Conservation (phyloP, 2,113 vertebrate genomes). For the Nesoenas mayeri region DNA sequence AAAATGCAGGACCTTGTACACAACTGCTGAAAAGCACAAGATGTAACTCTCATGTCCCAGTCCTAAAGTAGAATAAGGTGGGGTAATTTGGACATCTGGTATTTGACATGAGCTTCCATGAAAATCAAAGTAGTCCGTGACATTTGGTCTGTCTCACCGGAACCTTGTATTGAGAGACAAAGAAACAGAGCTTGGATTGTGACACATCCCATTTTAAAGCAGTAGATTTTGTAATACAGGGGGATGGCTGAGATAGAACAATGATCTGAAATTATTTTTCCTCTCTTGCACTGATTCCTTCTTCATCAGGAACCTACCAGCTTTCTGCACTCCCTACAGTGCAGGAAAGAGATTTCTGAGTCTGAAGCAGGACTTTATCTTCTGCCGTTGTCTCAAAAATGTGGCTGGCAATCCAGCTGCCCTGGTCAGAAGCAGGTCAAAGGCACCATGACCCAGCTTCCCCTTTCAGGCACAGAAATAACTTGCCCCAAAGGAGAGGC, state of each 20-base stretch:
- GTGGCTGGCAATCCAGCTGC: background rate
- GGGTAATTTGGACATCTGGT: background rate
- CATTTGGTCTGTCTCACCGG: fast-evolving
- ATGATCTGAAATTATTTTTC: background rate
- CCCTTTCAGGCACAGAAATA: background rate
- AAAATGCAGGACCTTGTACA: background rate
- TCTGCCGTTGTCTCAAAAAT: background rate
- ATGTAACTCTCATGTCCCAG: background rate
- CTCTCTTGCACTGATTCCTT: background rate
- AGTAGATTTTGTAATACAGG: background rate
- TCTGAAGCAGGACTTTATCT: background rate
- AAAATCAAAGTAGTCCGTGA: background rate
- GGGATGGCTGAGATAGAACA: background rate
- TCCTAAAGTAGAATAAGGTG: background rate
- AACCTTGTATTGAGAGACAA: background rate
- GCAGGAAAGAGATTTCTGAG: background rate
- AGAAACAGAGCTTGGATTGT: background rate
- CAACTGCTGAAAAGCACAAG: background rate
- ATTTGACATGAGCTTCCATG: background rate
- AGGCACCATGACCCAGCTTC: background rate
- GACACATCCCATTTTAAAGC: background rate
- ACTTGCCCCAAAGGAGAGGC: background rate
- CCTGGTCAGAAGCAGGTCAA: background rate
- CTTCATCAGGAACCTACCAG: background rate
- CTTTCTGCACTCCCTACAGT: background rate